Conservation (phyloP, 37 sponge, comb jelly and placozoan species). For the Bolinopsis microptera region DNA sequence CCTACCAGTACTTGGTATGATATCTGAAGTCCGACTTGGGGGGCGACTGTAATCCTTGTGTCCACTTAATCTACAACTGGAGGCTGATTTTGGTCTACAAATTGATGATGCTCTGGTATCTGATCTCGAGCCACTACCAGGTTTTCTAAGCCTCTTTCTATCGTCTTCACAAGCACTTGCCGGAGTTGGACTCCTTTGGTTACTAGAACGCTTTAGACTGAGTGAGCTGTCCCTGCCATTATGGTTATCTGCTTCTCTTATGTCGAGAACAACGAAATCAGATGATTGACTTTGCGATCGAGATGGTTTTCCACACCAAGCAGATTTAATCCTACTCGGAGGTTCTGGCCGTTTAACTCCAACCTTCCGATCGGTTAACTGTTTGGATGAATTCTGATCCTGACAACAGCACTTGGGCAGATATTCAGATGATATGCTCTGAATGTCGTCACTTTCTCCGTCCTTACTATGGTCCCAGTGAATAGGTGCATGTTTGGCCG, state of each 20-base stretch:
- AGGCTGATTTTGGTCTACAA: constrained; percentile 14
- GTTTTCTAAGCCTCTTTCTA: constrained; percentile 32
- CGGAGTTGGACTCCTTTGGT: constrained; percentile 34
- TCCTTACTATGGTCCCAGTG: constrained; percentile 62
- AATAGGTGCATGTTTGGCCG: constrained; percentile 21
- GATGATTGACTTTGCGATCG: background rate
- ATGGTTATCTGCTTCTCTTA: background rate
- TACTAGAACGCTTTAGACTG: background rate
- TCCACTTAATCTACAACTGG: background rate
- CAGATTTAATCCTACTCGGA: background rate
- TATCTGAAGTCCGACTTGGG: background rate
- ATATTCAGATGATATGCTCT: background rate
- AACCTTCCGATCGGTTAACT: background rate
- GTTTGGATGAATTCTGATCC: background rate
- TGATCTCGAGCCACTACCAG: background rate
- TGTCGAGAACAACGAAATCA: background rate
- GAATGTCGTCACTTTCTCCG: background rate
- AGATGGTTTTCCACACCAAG: background rate
- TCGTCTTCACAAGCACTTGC: background rate
- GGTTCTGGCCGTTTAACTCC: background rate
- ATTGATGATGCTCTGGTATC: background rate
- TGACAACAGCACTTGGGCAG: background rate
- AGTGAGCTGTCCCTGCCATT: background rate
- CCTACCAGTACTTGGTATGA: background rate
- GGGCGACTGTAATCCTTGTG: background rate